A percentile compares a stretch with the other conserved stretches of the same genome.
Evolutionary conservation across 2,113 vertebrate genomes (phyloP).

Genomic region (Arenaria interpres): DNA sequence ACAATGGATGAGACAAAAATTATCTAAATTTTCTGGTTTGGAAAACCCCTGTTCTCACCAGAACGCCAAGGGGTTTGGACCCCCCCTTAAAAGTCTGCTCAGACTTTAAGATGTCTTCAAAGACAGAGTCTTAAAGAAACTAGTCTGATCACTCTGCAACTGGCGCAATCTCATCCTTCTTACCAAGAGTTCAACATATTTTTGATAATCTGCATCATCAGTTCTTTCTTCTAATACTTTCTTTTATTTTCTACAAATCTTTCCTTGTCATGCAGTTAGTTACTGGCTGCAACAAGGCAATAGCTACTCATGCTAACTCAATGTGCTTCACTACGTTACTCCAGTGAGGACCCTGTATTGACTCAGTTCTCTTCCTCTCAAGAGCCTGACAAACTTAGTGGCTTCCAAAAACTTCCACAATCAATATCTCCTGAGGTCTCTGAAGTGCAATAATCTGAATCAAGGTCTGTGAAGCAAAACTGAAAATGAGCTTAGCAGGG

Average conservation of each 20-base stretch:
- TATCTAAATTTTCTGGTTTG: not conserved
- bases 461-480: constrained; percentile 62
- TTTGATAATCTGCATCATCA: not conserved
- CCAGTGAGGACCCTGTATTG: not conserved
- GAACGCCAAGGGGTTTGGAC: not conserved
- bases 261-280: not conserved
- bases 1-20: not conserved
- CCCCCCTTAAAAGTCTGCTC: not conserved
- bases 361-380: not conserved
- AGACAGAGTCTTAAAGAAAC: not conserved
- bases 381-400: constrained; percentile 5
- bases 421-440: constrained; percentile 41
- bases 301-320: not conserved
- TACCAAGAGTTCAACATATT: not conserved
- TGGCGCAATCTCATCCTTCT: not conserved
- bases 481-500: constrained; percentile 57
- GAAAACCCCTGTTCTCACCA: not conserved
- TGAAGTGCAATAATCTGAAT: constrained; percentile 58
- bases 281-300: not conserved
- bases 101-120: not conserved
- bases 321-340: not conserved
- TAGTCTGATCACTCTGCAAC: not conserved
- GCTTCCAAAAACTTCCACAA: constrained; percentile 37
- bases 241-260: not conserved
- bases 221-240: not conserved